Conservation (phyloP, 2,888 invertebrate species). For the Gryllus longicercus region DNA sequence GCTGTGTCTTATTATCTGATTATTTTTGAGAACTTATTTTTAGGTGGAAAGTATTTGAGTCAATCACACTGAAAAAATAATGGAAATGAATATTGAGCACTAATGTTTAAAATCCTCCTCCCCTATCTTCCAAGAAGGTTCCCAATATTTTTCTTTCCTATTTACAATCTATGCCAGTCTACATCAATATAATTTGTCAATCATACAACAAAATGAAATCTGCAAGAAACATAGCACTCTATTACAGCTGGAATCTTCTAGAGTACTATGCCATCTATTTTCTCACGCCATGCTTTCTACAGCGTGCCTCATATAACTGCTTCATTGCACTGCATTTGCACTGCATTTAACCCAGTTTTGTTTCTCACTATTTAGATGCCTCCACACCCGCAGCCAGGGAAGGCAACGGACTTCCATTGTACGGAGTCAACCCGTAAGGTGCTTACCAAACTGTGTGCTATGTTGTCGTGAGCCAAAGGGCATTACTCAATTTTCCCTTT, state of each 20-base stretch:
- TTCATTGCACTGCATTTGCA: conserved; percentile 17
- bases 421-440: conserved; percentile 31
- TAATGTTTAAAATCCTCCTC: too few relatives aligned
- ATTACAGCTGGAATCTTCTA: conserved; percentile 25
- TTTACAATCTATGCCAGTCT: too few relatives aligned
- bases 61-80: too few relatives aligned
- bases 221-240: conserved; percentile 18
- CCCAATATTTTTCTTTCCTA: too few relatives aligned
- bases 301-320: conserved; percentile 17
- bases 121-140: too few relatives aligned
- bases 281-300: conserved; percentile 26
- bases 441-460: conserved; percentile 24
- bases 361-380: conserved; percentile 32
- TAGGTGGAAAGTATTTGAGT: too few relatives aligned
- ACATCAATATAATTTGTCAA: too few relatives aligned
- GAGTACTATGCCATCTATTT: conserved; percentile 24
- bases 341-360: conserved; percentile 17
- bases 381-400: conserved; percentile 30
- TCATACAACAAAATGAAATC: background rate
- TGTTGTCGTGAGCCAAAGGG: conserved; percentile 17
- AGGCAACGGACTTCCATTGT: conserved; percentile 28
- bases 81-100: too few relatives aligned
- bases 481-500: background rate
- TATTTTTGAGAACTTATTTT: too few relatives aligned
- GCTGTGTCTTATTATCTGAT: too few relatives aligned